Base-by-base conservation (phyloP, 2,113 vertebrate species). In the Urocolius indicus region DNA sequence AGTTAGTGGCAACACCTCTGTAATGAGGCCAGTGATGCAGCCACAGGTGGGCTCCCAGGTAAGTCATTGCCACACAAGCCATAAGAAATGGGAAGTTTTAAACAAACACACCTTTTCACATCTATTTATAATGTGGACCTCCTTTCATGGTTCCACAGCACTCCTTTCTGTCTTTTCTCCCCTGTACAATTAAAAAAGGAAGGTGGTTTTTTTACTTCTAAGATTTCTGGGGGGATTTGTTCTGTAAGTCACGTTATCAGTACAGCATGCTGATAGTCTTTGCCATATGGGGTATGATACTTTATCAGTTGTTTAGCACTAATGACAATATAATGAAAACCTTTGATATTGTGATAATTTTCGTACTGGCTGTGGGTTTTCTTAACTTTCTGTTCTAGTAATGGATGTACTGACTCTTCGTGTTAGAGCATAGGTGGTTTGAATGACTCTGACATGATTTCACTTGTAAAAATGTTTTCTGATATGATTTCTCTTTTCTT, bases 1-100 rank as follows among this genome's bases (percentile, higher is more conserved):
- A 10, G 94, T 98, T 29, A 96, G 97, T 69, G 96, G 93, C 11
- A 98, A 94, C 63, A 98, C 97, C 71, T 98, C 99, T 5, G 97
- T 96, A 62, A 98, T 99, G 98, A 98, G 99, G 84, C 98, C 98
- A 11, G 98, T 98, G 78, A 98, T 99, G 98, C 99, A 99, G 82
- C 97, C 98, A 6, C 98, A 98, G 79, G 96, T 98, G 84, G 95
- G 92, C 49, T 98, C 98, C 29, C 98, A 99, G 98, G 99, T 98
- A 78, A 96, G 97, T 57, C 51, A 9, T 18, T 59, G 12, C 4
- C 27, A 13, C 15, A 14, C 36, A 5, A 34, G 23, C 43, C 24
- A 55, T 27, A n/a, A 36, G 32, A 62, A 72, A 34, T 13, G 17
- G 59, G 6, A 13, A 10, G 19, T 59, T 62, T 55, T n/a, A 30